These are phyloP conservation scores for Cyclophora punctaria DNA, from an alignment of 2,888 invertebrate species.

Conservation along the genomic window DNA sequence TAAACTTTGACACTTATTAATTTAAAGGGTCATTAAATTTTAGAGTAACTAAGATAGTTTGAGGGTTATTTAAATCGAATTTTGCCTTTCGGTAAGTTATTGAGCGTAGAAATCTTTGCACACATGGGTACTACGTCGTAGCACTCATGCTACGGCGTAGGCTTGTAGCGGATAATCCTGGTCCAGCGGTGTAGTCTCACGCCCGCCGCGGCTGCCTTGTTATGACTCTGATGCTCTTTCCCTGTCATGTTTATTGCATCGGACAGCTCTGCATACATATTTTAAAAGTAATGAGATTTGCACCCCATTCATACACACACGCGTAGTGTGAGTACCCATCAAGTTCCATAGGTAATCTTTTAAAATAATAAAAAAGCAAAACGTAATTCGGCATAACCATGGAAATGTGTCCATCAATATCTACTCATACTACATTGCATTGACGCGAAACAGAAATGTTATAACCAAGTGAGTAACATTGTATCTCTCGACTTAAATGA, in stretches of 20 bases:
- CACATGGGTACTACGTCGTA: slow-evolving; percentile 34
- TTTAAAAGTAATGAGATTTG: slow-evolving; percentile 42
- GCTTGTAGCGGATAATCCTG: slow-evolving; percentile 62
- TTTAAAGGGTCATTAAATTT: slow-evolving; percentile 66
- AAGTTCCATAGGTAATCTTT: too few species aligned
- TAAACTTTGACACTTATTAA: slow-evolving; percentile 70
- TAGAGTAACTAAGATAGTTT: slow-evolving; percentile 34
- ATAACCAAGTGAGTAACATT: slow-evolving; percentile 9
- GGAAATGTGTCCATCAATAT: too few species aligned
- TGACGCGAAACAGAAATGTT: slow-evolving; percentile 7
- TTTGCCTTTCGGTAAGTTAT: slow-evolving; percentile 11
- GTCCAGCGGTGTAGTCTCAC: slow-evolving; percentile 65
- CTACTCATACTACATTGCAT: too few species aligned
- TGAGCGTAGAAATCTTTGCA: slow-evolving; percentile 19
- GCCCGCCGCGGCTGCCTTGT: slow-evolving; percentile 44
- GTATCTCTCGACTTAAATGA: slow-evolving; percentile 16
- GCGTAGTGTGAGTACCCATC: too few species aligned
- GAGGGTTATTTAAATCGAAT: slow-evolving; percentile 19
- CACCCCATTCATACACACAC: slow-evolving; percentile 18
- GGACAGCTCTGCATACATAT: slow-evolving; percentile 50
- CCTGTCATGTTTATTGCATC: slow-evolving; percentile 64
- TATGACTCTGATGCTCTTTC: slow-evolving; percentile 59
- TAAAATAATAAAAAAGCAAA: too few species aligned
- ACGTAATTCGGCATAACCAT: too few species aligned
- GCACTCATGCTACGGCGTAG: slow-evolving; percentile 54